phyloP scores from a whole-genome alignment of 2,888 invertebrate genomes.

The Pheosia tremula region DNA sequence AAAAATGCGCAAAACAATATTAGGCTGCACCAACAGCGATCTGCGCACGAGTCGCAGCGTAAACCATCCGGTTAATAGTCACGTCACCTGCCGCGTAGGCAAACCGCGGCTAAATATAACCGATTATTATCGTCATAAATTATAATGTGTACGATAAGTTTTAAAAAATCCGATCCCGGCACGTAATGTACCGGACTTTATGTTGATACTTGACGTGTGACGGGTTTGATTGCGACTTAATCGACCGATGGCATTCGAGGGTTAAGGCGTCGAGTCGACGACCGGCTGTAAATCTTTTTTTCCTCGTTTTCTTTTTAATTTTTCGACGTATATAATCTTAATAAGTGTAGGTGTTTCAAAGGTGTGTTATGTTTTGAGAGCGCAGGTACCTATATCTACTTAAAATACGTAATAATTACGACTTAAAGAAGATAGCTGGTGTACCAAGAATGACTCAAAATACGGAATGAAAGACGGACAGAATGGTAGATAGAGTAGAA shows the following conservation, averaged over 20 bases:
- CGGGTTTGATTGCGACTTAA: constrained; percentile 40
- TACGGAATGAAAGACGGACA: too few species aligned
- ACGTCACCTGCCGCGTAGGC: constrained; percentile 12
- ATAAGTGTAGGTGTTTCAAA: constrained; percentile 4
- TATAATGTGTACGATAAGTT: constrained; percentile 33
- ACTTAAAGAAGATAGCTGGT: too few species aligned
- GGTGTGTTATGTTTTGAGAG: neutral
- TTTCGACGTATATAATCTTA: constrained; percentile 7
- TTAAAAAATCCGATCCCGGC: constrained; percentile 27
- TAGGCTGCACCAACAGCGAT: neutral
- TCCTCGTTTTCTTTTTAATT: constrained; percentile 22
- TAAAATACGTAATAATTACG: too few species aligned
- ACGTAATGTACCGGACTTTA: constrained; percentile 35
- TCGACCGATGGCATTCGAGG: constrained; percentile 31
- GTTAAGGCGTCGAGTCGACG: constrained; percentile 29
- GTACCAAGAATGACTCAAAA: too few species aligned
- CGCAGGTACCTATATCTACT: too few species aligned
- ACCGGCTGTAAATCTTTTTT: constrained; percentile 16
- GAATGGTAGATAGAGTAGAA: too few species aligned
- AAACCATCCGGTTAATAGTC: neutral
- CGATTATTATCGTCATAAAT: constrained; percentile 27
- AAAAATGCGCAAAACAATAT: constrained; percentile 2
- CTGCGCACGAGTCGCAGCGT: neutral
- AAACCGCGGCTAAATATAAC: constrained; percentile 13
- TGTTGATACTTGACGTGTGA: constrained; percentile 34